phyloP scores from a whole-genome alignment of 2,888 invertebrate genomes.

The Netelia inedita region DNA sequence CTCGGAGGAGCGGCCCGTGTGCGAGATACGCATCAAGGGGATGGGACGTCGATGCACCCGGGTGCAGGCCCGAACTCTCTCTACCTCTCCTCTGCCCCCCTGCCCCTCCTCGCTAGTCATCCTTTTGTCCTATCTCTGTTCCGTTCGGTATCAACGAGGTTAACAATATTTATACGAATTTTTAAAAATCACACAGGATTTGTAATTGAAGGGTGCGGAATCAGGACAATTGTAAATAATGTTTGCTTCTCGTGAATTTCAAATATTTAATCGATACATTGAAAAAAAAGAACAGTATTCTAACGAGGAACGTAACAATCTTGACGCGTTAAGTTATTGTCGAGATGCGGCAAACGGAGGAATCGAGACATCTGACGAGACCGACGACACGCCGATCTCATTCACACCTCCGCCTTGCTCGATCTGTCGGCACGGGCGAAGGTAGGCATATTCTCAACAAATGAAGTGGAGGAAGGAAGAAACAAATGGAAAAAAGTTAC shows the following conservation, averaged over 20 bases:
- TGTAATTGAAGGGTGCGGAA: no score
- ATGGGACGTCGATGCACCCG: constrained; percentile 41
- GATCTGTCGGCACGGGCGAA: constrained; percentile 16
- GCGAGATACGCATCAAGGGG: constrained; percentile 67
- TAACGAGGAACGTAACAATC: no score
- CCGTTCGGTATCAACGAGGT: constrained; percentile 6
- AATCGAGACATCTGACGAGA: constrained; percentile 33
- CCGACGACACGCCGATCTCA: constrained; percentile 76
- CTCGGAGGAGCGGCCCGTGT: constrained; percentile 67
- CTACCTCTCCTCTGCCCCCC: no score
- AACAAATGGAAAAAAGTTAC: background rate
- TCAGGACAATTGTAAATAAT: no score
- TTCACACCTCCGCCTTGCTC: constrained; percentile 82
- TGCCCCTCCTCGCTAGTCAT: background rate
- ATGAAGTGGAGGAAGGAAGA: constrained; percentile 24
- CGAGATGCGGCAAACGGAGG: background rate
- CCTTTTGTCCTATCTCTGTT: constrained; percentile 1
- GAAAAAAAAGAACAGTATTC: no score
- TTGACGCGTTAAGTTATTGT: background rate
- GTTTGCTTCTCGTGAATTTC: no score
- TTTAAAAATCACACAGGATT: no score
- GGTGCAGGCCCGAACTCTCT: constrained; percentile 14
- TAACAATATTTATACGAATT: no score
- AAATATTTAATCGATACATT: no score
- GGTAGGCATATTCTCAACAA: constrained; percentile 20